Evolutionary conservation across 2,888 invertebrate species (phyloP), one percentile per base, ranked within the genome.

Genomic region (Allygus modestus): DNA sequence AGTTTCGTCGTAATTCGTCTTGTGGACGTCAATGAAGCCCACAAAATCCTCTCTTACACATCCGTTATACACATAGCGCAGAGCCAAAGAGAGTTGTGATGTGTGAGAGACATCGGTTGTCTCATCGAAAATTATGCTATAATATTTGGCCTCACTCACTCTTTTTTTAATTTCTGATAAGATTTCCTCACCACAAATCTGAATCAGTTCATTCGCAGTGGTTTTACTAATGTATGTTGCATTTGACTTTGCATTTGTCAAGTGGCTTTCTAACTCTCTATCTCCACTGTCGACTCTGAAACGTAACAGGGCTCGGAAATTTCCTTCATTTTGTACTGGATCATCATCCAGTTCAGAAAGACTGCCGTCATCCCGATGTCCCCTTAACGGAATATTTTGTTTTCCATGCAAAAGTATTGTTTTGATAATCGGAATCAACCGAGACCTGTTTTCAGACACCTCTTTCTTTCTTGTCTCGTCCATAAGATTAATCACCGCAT

Each of bases 271-370:
- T 20, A 81, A 33, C 7, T 61, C 5, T 11, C 0, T 20, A 37
- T 82, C 65, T 0, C 71, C 82, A 17, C 46, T 58, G 15, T 82
- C 65, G 0, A 82, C 37, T 31, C 82, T 26, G 20, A 61, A 82
- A 41, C 82, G 41, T 23, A 82, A 31, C 4, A 82, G 43, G 9
- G 65, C 82, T 43, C 23, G 37, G 20, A 82, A 82, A 31, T 82
- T 82, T 2, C 82, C 82, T 5, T 82, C 43, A 28, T 71, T 71
- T 43, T 37, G 17, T 26, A 81, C 31, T 31, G 58, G 61, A n/a
- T 82, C 20, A 58, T 54, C 23, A 33, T 54, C 23, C 2, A 23
- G 0, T 20, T 81, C 58, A 81, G 15, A 2, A 0, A 82, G 4
- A 65, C 69, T 65, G 1, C 82, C 28, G 17, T 82, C 82, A 26